Percentiles rank a stretch among this genome's conserved stretches.
Evolutionary conservation across 2,888 invertebrate genomes (phyloP).

Genomic region (Acrobasis suavella): DNA sequence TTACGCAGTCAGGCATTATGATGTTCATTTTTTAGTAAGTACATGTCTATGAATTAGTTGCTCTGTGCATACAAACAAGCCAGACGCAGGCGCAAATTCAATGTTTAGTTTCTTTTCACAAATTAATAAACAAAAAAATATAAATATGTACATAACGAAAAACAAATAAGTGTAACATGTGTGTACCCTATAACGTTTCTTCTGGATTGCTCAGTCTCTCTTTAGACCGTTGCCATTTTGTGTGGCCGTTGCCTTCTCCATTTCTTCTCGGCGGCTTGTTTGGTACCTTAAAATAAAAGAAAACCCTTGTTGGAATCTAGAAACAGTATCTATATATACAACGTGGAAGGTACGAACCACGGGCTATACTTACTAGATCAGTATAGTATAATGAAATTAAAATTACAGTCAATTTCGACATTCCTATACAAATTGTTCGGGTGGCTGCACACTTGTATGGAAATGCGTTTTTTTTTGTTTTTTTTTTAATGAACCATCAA

Average conservation of each 20-base stretch:
- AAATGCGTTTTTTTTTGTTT: too few relatives aligned
- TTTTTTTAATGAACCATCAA: slow-evolving; percentile 12
- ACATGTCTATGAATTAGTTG: not conserved
- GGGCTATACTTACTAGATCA: too few relatives aligned
- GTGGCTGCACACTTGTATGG: too few relatives aligned
- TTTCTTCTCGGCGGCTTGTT: slow-evolving; percentile 79
- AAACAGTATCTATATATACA: not conserved
- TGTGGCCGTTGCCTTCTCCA: slow-evolving; percentile 66
- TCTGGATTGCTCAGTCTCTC: slow-evolving; percentile 69
- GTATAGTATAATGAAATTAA: too few relatives aligned
- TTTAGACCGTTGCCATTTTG: slow-evolving; percentile 84
- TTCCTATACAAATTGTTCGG: too few relatives aligned
- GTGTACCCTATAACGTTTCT: not conserved
- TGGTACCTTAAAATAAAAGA: slow-evolving; percentile 69
- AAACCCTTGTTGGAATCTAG: not conserved
- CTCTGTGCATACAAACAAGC: not conserved
- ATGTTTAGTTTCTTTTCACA: slow-evolving; percentile 4
- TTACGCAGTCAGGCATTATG: not conserved
- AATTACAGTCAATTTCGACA: too few relatives aligned
- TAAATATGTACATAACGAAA: slow-evolving; percentile 1
- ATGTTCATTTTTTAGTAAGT: not conserved
- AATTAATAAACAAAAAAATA: slow-evolving; percentile 2
- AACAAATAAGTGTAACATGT: not conserved
- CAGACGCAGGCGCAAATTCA: not conserved
- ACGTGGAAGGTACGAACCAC: too few relatives aligned